phyloP scores from a whole-genome alignment of 2,888 invertebrate genomes.

The Ormyrus nitidulus region DNA sequence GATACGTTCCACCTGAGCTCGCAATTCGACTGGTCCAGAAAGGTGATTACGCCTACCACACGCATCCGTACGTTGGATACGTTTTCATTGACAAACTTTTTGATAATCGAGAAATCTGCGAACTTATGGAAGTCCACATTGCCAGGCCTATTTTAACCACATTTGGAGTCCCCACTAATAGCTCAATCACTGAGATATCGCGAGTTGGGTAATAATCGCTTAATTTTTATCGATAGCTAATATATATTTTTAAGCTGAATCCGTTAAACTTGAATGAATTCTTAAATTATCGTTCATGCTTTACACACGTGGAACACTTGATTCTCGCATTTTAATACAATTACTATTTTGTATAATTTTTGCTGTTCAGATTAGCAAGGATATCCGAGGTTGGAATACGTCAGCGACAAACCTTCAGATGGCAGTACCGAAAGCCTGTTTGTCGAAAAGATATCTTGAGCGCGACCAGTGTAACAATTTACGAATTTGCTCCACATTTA shows the following conservation, averaged over 20 bases:
- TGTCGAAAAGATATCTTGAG: conserved; percentile 64
- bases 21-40: conserved; percentile 63
- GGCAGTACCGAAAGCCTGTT: conserved; percentile 66
- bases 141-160: conserved; percentile 45
- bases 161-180: conserved; percentile 61
- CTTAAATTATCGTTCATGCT: not conserved
- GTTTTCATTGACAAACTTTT: conserved; percentile 63
- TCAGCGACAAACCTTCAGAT: conserved; percentile 64
- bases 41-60: conserved; percentile 69
- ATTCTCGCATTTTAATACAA: too few species aligned
- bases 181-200: conserved; percentile 65
- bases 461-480: conserved; percentile 65
- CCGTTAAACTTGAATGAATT: too few species aligned
- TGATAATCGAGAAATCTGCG: conserved; percentile 64
- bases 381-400: conserved; percentile 65
- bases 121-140: conserved; percentile 68
- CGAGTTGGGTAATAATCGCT: conserved; percentile 64
- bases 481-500: conserved; percentile 66
- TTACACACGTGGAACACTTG: not conserved
- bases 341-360: too few species aligned
- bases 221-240: not conserved
- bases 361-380: conserved; percentile 60
- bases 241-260: too few species aligned
- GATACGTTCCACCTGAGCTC: conserved; percentile 62
- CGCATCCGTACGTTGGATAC: conserved; percentile 67